A percentile compares a stretch with the other conserved stretches of the same genome.
These are phyloP conservation scores for Scatophagus argus DNA, from an alignment of 2,113 vertebrate species.

Conservation along the genomic window DNA sequence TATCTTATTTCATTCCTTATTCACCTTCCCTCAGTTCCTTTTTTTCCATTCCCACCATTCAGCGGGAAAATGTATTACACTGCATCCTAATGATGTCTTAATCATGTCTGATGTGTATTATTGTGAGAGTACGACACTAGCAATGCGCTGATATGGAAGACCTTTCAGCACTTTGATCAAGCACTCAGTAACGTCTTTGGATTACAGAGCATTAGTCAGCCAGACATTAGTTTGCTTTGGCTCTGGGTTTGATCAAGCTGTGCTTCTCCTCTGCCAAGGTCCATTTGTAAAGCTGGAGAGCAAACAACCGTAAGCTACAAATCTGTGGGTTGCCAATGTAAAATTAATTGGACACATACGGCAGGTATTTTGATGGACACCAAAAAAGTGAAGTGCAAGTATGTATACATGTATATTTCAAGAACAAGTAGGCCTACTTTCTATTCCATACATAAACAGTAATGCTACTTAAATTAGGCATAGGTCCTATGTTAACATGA, in stretches of 20 bases:
- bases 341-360: slow-evolving; percentile 42
- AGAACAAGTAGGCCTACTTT: slow-evolving; percentile 30
- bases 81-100: background rate
- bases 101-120: slow-evolving; percentile 3
- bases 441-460: slow-evolving; percentile 1
- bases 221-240: slow-evolving; percentile 61
- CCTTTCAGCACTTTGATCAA: slow-evolving; percentile 42
- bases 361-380: background rate
- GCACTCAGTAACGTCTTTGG: slow-evolving; percentile 48
- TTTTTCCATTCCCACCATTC: background rate
- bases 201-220: slow-evolving; percentile 55
- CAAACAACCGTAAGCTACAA: slow-evolving; percentile 57
- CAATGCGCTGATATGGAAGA: background rate
- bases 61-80: background rate
- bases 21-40: background rate
- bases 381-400: slow-evolving; percentile 21
- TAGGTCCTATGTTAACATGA: slow-evolving; percentile 30
- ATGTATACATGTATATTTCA: background rate
- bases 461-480: slow-evolving; percentile 23
- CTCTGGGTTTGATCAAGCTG: slow-evolving; percentile 50
- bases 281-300: slow-evolving; percentile 59
- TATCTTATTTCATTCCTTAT: slow-evolving; percentile 29
- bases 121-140: background rate
- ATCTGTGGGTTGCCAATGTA: slow-evolving; percentile 28
- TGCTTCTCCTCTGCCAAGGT: slow-evolving; percentile 56